Conservation (phyloP, 2,888 invertebrate genomes). For the Iphiclides podalirius region DNA sequence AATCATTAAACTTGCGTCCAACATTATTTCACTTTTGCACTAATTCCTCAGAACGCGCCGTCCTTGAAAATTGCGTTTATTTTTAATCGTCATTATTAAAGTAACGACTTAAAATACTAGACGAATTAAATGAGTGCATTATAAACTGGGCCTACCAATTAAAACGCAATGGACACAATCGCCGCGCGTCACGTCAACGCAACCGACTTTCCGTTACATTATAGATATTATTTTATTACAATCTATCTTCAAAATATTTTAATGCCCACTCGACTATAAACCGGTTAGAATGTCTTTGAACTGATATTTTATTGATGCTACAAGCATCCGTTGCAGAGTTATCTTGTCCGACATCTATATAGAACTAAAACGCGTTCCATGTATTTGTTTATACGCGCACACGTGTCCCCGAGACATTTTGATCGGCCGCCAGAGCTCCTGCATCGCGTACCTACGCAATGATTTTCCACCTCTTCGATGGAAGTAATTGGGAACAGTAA, state of each 20-base stretch:
- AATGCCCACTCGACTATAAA: conserved; percentile 19
- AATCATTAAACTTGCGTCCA: conserved; percentile 32
- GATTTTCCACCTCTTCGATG: no score
- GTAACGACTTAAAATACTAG: no score
- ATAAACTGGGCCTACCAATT: no score
- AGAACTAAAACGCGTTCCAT: conserved; percentile 18
- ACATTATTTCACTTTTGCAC: conserved; percentile 15
- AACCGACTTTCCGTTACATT: conserved; percentile 5
- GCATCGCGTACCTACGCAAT: no score
- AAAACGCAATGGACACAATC: no score
- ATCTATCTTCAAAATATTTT: conserved; percentile 15
- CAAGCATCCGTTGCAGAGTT: conserved; percentile 13
- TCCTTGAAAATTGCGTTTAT: no score
- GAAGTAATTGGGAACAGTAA: no score
- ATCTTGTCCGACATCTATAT: conserved; percentile 13
- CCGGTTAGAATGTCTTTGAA: conserved; percentile 21
- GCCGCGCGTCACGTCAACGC: no score
- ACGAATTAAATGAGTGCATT: no score
- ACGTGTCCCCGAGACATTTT: conserved; percentile 1
- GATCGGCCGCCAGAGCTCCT: no score
- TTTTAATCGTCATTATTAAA: no score
- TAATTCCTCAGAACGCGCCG: conserved; percentile 2
- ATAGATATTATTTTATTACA: conserved; percentile 20
- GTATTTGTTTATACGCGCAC: conserved; percentile 3
- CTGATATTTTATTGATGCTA: conserved; percentile 21